Conservation (phyloP, 2,888 invertebrate genomes). For the Xiphydria camelus region DNA sequence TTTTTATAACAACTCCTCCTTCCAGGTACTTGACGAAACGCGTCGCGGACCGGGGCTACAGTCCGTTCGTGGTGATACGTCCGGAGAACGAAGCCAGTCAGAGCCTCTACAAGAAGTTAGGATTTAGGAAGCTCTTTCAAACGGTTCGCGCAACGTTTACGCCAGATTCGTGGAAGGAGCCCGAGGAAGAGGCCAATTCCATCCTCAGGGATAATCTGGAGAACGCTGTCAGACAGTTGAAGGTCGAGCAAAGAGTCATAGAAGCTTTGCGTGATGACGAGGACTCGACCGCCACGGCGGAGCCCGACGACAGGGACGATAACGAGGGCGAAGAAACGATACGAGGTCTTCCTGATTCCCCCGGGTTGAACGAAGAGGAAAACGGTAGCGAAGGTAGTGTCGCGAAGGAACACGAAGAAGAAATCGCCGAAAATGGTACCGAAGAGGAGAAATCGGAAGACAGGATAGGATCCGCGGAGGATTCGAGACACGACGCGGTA, state of each 20-base stretch:
- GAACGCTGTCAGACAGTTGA: constrained; percentile 41
- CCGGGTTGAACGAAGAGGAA: constrained; percentile 6
- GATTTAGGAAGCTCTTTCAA: constrained; percentile 78
- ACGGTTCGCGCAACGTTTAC: constrained; percentile 79
- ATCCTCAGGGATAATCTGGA: constrained; percentile 41
- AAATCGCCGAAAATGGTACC: constrained; percentile 18
- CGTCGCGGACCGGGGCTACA: constrained; percentile 74
- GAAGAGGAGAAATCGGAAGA: constrained; percentile 31
- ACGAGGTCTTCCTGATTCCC: constrained; percentile 25
- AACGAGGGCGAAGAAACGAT: constrained; percentile 34
- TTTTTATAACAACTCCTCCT: too few species aligned
- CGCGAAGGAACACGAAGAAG: too few species aligned
- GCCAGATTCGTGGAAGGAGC: constrained; percentile 58
- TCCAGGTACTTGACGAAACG: constrained; percentile 58
- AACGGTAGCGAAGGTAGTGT: constrained; percentile 9
- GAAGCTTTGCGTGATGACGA: constrained; percentile 36
- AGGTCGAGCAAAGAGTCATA: constrained; percentile 39
- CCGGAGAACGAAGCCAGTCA: constrained; percentile 87
- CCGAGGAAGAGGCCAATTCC: constrained; percentile 30
- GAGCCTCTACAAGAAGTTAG: constrained; percentile 80
- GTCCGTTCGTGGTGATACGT: constrained; percentile 84
- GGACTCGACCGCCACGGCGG: constrained; percentile 20
- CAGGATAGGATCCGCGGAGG: constrained; percentile 21
- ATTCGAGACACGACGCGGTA: constrained; percentile 7
- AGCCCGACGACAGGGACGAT: constrained; percentile 26